Base-by-base conservation (phyloP, 2,113 vertebrate species). In the Anas platyrhynchos region DNA sequence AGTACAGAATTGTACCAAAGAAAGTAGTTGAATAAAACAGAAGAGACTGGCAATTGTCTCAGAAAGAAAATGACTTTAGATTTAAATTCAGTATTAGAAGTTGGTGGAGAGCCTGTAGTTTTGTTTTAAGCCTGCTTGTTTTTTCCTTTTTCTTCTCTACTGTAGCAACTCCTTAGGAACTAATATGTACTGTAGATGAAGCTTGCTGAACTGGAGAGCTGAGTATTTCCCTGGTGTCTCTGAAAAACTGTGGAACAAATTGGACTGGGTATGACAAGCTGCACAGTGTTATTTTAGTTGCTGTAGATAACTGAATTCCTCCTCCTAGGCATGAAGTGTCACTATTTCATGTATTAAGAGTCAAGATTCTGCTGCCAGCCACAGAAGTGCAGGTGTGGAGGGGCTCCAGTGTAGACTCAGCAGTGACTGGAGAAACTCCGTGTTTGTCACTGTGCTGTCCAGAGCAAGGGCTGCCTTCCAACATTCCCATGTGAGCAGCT, bases 211-310 rank as follows among this genome's bases (percentile, higher is more conserved):
- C 71, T 96, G 89, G 87, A 93, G 91, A 86, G 85, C 85, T 61
- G 71, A 91, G 76, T 94, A 95, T 97, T 97, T 97, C 96, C 97
- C 96, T 93, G 55, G 93, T 83, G 97, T 75, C 87, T 96, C 67
- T 77, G 80, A 87, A 93, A 94, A 89, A 34, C 93, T 73, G 7
- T 83, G 77, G 63, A 96, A 94, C 93, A 96, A 96, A 97, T 96
- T 94, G 91, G 77, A 87, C 93, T 91, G 95, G 92, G 86, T 96
- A 92, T 94, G 96, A 96, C 94, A 96, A 94, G 92, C 87, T 91
- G 76, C 88, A 85, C 83, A 84, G 90, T 91, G 95, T 93, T 91
- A 93, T 91, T 97, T 96, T 65, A 97, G 94, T 69, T 52, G 80
- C 71, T 94, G 71, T 67, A 86, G 85, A 93, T 96, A 96, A 96